These are phyloP conservation scores for Macaca nemestrina DNA, from an alignment of 2,113 vertebrate genomes.

Conservation along the genomic window DNA sequence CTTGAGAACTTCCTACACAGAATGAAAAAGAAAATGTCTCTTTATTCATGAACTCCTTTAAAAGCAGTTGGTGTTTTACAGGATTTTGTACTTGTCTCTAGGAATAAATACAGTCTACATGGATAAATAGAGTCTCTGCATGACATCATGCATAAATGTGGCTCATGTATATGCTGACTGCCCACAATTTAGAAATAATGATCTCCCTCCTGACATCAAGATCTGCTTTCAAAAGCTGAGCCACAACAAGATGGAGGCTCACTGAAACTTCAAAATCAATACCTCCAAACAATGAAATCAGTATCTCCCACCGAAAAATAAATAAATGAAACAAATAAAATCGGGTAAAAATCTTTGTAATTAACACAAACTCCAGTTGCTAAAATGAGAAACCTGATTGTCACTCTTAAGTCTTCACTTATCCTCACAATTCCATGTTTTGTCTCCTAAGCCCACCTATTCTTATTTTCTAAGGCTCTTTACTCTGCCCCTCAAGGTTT, in stretches of 20 bases:
- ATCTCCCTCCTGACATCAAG: background rate
- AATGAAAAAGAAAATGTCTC: background rate
- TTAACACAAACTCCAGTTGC: background rate
- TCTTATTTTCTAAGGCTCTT: background rate
- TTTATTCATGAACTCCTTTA: background rate
- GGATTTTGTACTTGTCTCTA: background rate
- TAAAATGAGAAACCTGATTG: conserved; percentile 8
- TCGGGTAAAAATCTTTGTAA: background rate
- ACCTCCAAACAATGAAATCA: background rate
- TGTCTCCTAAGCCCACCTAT: background rate
- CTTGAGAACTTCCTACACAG: background rate
- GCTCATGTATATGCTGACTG: background rate
- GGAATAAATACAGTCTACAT: background rate
- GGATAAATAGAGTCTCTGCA: background rate
- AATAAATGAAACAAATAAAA: background rate
- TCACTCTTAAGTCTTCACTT: background rate
- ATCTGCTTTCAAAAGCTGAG: background rate
- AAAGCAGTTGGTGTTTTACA: background rate
- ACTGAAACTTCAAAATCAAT: conserved; percentile 25
- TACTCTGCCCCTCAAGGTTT: background rate
- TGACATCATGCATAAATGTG: background rate
- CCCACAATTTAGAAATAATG: background rate
- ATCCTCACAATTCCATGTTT: background rate
- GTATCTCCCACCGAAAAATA: background rate
- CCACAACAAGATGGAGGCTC: background rate